Evolutionary conservation across 2,797 vertebrate genomes (phyloP), one percentile per base, ranked within the genome.

Genomic region (Melopsittacus undulatus): DNA sequence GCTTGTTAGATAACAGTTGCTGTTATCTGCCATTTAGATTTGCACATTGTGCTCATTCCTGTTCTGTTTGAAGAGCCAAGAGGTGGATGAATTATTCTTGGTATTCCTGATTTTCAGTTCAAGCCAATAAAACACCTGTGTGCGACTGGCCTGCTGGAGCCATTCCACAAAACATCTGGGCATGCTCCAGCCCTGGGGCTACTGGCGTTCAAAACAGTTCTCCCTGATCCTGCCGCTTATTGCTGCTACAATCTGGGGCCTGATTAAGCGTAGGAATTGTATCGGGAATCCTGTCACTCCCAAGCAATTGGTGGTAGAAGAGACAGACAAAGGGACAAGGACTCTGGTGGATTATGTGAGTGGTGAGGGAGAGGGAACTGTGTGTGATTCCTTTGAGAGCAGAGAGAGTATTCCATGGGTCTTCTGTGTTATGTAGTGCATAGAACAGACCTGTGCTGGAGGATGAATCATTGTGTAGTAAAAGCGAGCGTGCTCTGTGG

Each of bases 101-200:
- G 80, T 93, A 93, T 95, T 92, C 69, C 90, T 49, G 83, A 91
- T 73, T 94, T 92, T 88, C 85, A 85, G 90, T 91, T 96, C 85
- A 83, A 95, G 89, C 95, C 93, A 95, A 95, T 94, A 92, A 97
- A 97, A 92, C 95, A 97, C 95, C 95, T 95, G 90, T 88, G 94
- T 56, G 89, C 0, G 5, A 89, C 88, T 34, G 67, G 92, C 77
- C 90, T 87, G 94, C 72, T 72, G 12, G 90, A 90, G 78, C 87
- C 48, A 11, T 92, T 95, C 81, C 84, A 67, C 21, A 52, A 92
- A 94, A 93, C 90, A 89, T 90, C 94, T 96, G 94, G 94, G 93
- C 73, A 46, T n/a, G 90, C 69, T 96, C 91, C 94, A 95, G 90
- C 93, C 84, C 87, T 56, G 84, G 78, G 92, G 95, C 96, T 95